phyloP scores from a whole-genome alignment of 1,140 invertebrate genomes.

The Drosophila auraria region DNA sequence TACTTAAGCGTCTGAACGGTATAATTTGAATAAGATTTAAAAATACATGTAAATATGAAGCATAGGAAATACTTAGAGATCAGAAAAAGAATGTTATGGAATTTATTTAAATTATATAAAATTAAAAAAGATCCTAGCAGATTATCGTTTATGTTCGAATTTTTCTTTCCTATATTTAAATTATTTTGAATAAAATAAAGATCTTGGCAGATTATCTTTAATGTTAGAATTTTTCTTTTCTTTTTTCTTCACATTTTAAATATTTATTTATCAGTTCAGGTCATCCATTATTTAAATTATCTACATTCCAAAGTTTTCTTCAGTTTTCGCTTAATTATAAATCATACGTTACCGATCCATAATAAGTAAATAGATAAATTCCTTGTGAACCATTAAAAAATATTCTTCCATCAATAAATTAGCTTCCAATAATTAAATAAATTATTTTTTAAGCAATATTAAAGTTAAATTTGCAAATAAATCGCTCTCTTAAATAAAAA shows the following conservation, averaged over 20 bases:
- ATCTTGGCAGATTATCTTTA: background rate
- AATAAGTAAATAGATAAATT: background rate
- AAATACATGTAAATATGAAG: constrained; percentile 21
- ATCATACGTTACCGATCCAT: background rate
- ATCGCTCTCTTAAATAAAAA: background rate
- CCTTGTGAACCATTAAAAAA: background rate
- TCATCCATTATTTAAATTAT: constrained; percentile 13
- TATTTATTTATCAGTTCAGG: background rate
- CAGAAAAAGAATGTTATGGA: too few species aligned
- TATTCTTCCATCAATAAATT: background rate
- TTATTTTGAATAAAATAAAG: too few species aligned
- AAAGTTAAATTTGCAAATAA: constrained; percentile 15
- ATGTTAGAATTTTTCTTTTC: too few species aligned
- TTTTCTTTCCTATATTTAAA: background rate
- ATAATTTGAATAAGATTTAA: constrained; percentile 12
- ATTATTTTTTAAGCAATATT: background rate
- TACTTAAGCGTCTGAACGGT: background rate
- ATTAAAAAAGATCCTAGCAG: fast-evolving
- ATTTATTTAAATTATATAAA: background rate
- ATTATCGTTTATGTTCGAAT: background rate
- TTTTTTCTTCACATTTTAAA: too few species aligned
- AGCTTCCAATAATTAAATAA: too few species aligned
- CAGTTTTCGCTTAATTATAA: background rate
- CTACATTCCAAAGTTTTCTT: background rate
- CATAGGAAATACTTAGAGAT: background rate